Evolutionary conservation across 2,888 invertebrate species (phyloP), one percentile per base, ranked within the genome.

Genomic region (Trichogramma evanescens): DNA sequence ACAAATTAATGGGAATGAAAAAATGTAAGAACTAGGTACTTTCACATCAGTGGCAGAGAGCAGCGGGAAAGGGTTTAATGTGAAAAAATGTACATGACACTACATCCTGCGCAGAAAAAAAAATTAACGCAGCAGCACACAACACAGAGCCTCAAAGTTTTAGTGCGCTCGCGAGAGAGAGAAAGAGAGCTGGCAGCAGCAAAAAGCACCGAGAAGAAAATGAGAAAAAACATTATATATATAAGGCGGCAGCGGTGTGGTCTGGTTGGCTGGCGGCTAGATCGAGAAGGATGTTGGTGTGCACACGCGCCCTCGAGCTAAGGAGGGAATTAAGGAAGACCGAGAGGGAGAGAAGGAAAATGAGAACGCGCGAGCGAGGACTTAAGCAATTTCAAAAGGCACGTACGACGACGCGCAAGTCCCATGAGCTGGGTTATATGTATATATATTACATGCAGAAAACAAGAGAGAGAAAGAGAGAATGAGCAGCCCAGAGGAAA

Each of bases 381-480:
- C 72, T 71, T 71, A 71, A 69, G 70, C 69, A 71, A 70, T 69
- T 72, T 70, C 67, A 66, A 64, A 67, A 70, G 69, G 66, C 69
- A 70, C 68, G 66, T 69, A 68, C 66, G 65, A 64, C 62, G 26
- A 26, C 26, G 26, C 26, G 67, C 65, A 56, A 65, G 65, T 65
- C 65, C 65, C 58, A 59, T 62, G 62, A 59, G 62, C 64, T 46
- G 46, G 57, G n/a, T 13, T 38, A 51, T 51, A 51, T n/a, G 5
- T 6, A 6, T 13, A 7, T 26, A 50, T 50, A 50, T 9, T 38
- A 39, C 51, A 38, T 40, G 40, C 38, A 50, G 9, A 9, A 45
- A 8, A 45, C 45, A 9, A 8, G 8, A 50, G n/a, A 51, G 45
- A 39, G 49, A 52, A 48, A 52, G 55, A 26, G 49, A 42, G 41